These are phyloP conservation scores for Dasysyrphus tricinctus DNA, from an alignment of 2,888 invertebrate species.

Conservation along the genomic window DNA sequence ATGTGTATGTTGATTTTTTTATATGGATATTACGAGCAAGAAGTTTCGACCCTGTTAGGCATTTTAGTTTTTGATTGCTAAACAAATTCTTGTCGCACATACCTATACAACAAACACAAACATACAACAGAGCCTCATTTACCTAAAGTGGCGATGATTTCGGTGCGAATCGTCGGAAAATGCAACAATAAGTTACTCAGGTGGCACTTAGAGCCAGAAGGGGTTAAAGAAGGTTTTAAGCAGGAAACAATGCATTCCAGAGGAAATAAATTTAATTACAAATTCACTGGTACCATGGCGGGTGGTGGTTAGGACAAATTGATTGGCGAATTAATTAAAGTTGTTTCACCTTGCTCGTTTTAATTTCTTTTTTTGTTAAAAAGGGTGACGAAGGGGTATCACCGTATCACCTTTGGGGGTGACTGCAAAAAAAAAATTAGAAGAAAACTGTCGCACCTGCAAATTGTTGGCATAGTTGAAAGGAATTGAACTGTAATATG, in stretches of 20 bases:
- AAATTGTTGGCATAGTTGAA: conserved; percentile 59
- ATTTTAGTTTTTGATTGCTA: conserved; percentile 46
- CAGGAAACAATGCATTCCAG: conserved; percentile 46
- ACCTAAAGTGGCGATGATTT: conserved; percentile 56
- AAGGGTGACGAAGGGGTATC: neutral
- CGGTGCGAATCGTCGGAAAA: conserved; percentile 8
- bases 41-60: neutral
- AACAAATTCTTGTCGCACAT: conserved; percentile 58
- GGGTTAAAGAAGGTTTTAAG: neutral
- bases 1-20: too few relatives aligned
- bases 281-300: conserved; percentile 59
- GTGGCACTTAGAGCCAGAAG: neutral
- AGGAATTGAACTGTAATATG: conserved; percentile 25
- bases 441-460: conserved; percentile 52
- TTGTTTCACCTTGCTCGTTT: conserved; percentile 27
- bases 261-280: conserved; percentile 65
- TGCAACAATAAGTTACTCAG: conserved; percentile 47
- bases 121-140: neutral
- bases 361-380: neutral
- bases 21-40: neutral
- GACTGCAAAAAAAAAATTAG: neutral
- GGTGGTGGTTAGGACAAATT: conserved; percentile 54
- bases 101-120: neutral
- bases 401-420: neutral
- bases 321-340: conserved; percentile 61